Base-by-base conservation (phyloP, 2,888 invertebrate species). In the Amphimallon solstitiale region DNA sequence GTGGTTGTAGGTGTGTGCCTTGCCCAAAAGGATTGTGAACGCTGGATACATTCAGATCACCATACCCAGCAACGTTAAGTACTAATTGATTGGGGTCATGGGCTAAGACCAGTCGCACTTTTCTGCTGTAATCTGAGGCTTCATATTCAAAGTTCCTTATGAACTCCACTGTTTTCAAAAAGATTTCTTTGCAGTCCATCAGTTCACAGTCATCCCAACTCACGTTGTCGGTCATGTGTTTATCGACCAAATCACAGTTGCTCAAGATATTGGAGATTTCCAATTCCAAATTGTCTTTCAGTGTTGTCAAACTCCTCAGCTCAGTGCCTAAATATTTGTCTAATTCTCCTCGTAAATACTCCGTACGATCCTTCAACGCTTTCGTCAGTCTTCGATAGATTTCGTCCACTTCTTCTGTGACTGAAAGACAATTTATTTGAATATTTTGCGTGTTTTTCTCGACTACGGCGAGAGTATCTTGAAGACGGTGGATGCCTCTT, bases 161-260 rank as follows among this genome's bases (percentile, higher is more conserved):
- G 82, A 97, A 97, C 78, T 98, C 97, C 51, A 98, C 92, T 12
- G 97, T 97, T 82, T 95, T 95, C 17, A 96, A 85, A 85, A 97
- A 97, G 71, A 97, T 95, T 84, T 97, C 96, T 84, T 98, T 98
- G 65, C 96, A 93, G 78, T 96, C 95, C 86, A 97, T 94, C 71
- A 96, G 86, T 80, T 95, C 95, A 70, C 93, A 92, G 76, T 96
- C 94, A 75, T 97, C 95, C 92, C 96, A 95, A 40, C 94, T 92
- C 1, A 79, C 78, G 70, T 90, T 91, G 74, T 94, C 93, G 78
- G 90, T 93, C 87, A 96, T 94, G 80, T 95, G 93, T 81, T 95
- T 95, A 82, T 98, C 97, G 54, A 95, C 95, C 78, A 97, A 86
- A 82, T 98, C 97, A 84, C 97, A 97, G 83, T 98, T 98, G 80